These are phyloP conservation scores for Mayetiola destructor DNA, from an alignment of 2,888 invertebrate genomes.

Conservation along the genomic window DNA sequence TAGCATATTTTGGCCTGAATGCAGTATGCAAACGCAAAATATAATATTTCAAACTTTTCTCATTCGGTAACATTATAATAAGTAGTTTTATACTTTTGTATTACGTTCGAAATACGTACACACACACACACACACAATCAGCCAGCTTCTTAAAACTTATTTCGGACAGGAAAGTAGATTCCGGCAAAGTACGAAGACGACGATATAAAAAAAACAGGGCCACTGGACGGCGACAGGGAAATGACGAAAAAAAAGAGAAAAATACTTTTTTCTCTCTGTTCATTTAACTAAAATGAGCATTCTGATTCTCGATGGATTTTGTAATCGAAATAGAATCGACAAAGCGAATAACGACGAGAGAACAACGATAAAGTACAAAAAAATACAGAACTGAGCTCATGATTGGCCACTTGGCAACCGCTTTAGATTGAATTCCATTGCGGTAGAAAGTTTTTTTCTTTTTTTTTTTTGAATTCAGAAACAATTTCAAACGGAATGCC, in stretches of 20 bases:
- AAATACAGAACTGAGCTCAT: too few relatives aligned
- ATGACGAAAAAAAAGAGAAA: background rate
- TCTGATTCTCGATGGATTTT: background rate
- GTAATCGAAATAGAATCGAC: background rate
- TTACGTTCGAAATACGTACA: background rate
- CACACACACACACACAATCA: background rate
- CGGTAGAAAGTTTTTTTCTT: conserved; percentile 10
- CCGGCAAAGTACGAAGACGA: background rate
- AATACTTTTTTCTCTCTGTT: background rate
- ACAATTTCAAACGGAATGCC: too few relatives aligned
- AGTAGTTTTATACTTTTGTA: conserved; percentile 1
- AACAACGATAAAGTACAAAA: too few relatives aligned
- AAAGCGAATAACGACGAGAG: background rate
- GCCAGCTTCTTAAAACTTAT: background rate
- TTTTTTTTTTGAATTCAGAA: too few relatives aligned
- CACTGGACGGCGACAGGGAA: background rate
- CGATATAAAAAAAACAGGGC: background rate
- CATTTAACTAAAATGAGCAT: too few relatives aligned
- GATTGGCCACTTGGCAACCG: background rate
- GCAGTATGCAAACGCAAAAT: conserved; percentile 4
- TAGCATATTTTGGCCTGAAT: too few relatives aligned
- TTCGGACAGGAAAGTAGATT: background rate
- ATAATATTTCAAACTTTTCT: conserved; percentile 4
- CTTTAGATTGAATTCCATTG: background rate
- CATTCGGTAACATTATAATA: background rate